Evolutionary conservation across 1,140 invertebrate species (phyloP).

Genomic region (Drosophila melanica): DNA sequence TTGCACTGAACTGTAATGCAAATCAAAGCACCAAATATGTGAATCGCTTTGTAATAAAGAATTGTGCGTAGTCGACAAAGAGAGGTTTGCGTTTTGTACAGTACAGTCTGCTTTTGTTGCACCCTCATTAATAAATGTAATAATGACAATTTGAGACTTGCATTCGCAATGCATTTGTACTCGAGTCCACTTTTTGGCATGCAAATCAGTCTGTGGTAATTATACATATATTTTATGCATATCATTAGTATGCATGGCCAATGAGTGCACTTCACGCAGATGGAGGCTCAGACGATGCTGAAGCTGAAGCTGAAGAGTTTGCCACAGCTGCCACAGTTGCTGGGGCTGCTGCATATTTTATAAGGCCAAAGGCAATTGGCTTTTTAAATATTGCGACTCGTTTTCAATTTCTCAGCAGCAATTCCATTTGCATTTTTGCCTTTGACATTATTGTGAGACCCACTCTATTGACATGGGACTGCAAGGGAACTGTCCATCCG

Average conservation of each 20-base stretch:
- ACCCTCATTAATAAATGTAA: slow-evolving; percentile 47
- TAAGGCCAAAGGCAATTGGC: slow-evolving; percentile 55
- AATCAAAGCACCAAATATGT: slow-evolving; percentile 38
- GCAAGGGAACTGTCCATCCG: slow-evolving; percentile 36
- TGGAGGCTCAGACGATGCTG: slow-evolving; percentile 2
- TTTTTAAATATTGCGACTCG: slow-evolving; percentile 70
- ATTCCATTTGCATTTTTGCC: slow-evolving; percentile 65
- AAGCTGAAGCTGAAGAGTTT: slow-evolving; percentile 3
- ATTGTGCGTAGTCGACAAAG: slow-evolving; percentile 3
- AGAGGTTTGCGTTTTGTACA: background rate
- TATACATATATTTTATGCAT: slow-evolving; percentile 66
- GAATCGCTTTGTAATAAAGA: slow-evolving; percentile 1
- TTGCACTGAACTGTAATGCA: slow-evolving; percentile 29
- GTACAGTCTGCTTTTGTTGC: slow-evolving; percentile 22
- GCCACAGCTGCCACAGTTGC: slow-evolving; percentile 5
- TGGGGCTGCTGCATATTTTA: slow-evolving; percentile 42
- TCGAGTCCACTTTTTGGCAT: slow-evolving; percentile 21
- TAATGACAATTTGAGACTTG: slow-evolving; percentile 49
- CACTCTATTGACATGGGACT: slow-evolving; percentile 66
- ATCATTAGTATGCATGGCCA: slow-evolving; percentile 66
- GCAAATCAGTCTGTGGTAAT: slow-evolving; percentile 48
- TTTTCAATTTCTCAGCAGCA: slow-evolving; percentile 67
- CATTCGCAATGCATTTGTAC: slow-evolving; percentile 19
- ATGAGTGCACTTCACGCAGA: slow-evolving; percentile 48
- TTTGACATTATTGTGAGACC: slow-evolving; percentile 50